A percentile compares a stretch with the other conserved stretches of the same genome.
Conservation (phyloP, 1,140 invertebrate genomes). For the Conopomorpha cramerella region DNA sequence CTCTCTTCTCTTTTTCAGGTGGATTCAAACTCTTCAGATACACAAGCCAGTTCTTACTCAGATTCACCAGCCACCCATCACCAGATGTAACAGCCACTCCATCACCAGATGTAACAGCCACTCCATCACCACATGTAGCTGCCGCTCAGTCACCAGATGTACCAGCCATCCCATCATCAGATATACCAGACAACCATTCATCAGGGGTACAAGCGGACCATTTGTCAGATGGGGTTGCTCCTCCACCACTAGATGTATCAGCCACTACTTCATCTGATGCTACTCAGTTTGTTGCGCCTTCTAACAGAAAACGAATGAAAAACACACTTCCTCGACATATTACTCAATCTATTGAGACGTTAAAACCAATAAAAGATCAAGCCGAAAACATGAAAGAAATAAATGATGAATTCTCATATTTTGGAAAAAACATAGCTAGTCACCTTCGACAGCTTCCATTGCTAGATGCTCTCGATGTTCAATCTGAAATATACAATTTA, state of each 20-base stretch:
- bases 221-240: neutral
- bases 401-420: neutral
- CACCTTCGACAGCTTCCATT: neutral
- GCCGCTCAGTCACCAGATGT: neutral
- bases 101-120: too few relatives aligned
- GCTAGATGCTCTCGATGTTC: neutral
- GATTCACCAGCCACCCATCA: too few relatives aligned
- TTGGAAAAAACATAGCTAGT: neutral
- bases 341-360: neutral
- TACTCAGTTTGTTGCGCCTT: neutral
- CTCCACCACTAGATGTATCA: neutral
- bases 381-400: neutral
- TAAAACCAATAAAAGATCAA: neutral
- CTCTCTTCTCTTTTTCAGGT: neutral
- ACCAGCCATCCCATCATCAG: neutral
- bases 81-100: too few relatives aligned
- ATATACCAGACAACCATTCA: neutral
- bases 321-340: neutral
- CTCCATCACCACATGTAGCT: too few relatives aligned
- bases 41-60: too few relatives aligned
- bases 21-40: neutral
- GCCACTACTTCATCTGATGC: neutral
- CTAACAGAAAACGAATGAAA: neutral
- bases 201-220: neutral
- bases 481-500: constrained; percentile 1